Base-by-base conservation (phyloP, 2,888 invertebrate species). In the Epinotia ramella region DNA sequence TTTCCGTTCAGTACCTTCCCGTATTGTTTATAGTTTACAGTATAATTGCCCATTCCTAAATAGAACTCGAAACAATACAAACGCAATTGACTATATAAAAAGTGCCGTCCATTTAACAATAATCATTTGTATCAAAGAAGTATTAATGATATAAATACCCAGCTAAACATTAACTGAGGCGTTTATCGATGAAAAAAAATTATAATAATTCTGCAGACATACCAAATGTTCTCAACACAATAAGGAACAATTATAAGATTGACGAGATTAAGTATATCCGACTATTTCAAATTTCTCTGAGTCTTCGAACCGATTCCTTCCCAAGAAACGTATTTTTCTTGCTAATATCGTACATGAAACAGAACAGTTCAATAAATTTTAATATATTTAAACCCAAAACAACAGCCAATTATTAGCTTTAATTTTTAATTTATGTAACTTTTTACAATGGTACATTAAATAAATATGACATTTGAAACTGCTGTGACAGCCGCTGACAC, bases 41-140 rank as follows among this genome's bases (percentile, higher is more conserved):
- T 59, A 28, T 73, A 59, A 59, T 53, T 5, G 18, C 33, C 28
- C 20, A 46, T 33, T 28, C 33, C 6, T 44, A 70, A 75, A 66
- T 74, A 74, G 59, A 70, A 59, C 49, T 18, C 18, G 20, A 69
- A 65, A 74, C 70, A 74, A 74, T 74, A n/a, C 28, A 46, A 73
- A 70, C 49, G 46, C 59, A 53, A 75, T 75, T 70, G 49, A 70
- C 70, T 70, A 60, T 60, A 71, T 66, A 56, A 28, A 49, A 60
- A 46, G 59, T 20, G 56, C 20, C 44, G 53, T 70, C 53, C 53
- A 66, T 56, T 7, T 53, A 18, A 24, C 59, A 65, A 53, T 40
- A 53, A 70, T 74, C 40, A 60, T 70, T 65, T 65, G 60, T 59
- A 13, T 40, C 33, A 20, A 53, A 65, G 16, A 68, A 16, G 46